These are phyloP conservation scores for Ptychodera flava DNA, from an alignment of 35 echinoderm and acorn worm genomes.

Conservation along the genomic window DNA sequence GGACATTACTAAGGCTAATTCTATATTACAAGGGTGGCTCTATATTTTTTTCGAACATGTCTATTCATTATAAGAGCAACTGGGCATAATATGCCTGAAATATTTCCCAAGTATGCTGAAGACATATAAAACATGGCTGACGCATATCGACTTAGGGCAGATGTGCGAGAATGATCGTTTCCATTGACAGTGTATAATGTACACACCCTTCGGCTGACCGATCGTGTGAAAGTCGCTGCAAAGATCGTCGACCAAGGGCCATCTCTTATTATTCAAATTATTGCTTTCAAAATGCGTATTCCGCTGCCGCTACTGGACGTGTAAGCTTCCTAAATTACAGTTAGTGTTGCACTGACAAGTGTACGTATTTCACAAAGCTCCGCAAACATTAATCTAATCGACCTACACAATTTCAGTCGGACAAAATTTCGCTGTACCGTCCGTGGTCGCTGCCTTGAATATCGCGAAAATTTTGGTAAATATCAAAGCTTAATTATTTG, in stretches of 20 bases:
- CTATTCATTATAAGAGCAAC: not conserved
- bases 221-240: too few relatives aligned
- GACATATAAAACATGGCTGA: constrained; percentile 1
- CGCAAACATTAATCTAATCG: not conserved
- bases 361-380: not conserved
- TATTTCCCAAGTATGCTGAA: not conserved
- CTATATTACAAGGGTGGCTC: too few relatives aligned
- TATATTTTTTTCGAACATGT: too few relatives aligned
- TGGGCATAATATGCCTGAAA: not conserved
- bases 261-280: too few relatives aligned
- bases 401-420: not conserved
- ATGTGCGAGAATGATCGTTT: too few relatives aligned
- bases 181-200: not conserved
- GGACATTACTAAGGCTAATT: too few relatives aligned
- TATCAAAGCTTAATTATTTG: not conserved
- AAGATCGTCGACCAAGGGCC: too few relatives aligned
- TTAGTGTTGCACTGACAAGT: too few relatives aligned
- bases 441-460: not conserved
- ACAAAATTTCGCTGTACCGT: not conserved
- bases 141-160: not conserved
- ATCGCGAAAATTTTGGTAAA: not conserved
- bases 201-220: too few relatives aligned
- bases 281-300: too few relatives aligned
- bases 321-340: too few relatives aligned
- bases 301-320: too few relatives aligned